Evolutionary conservation across 2,113 vertebrate genomes (phyloP).

Genomic region (Myotis yumanensis): DNA sequence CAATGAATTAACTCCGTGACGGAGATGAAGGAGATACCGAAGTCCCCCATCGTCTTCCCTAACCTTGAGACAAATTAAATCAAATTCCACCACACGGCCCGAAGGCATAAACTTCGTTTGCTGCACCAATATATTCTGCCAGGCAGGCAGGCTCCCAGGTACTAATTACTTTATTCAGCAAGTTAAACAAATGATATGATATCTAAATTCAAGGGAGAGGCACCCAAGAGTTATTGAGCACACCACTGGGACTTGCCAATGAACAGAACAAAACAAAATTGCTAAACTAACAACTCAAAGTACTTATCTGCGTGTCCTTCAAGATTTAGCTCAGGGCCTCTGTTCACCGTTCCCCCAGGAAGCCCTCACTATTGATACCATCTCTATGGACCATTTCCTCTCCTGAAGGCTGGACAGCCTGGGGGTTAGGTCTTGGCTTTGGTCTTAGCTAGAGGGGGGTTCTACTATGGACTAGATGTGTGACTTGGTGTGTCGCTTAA

Average conservation of each 20-base stretch:
- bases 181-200: constrained; percentile 85
- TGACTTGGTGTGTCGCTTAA: neutral
- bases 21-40: constrained; percentile 71
- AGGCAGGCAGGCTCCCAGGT: constrained; percentile 77
- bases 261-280: constrained; percentile 65
- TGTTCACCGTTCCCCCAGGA: neutral
- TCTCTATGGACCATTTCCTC: neutral
- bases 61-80: constrained; percentile 87
- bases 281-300: constrained; percentile 61
- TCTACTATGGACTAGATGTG: neutral
- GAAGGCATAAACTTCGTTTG: constrained; percentile 83
- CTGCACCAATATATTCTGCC: constrained; percentile 80
- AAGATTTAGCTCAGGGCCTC: neutral
- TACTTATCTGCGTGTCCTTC: constrained; percentile 5
- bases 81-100: constrained; percentile 78
- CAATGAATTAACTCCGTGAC: constrained; percentile 73
- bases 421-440: neutral
- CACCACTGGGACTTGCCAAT: constrained; percentile 57
- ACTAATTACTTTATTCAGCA: constrained; percentile 85
- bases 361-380: neutral
- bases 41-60: constrained; percentile 76
- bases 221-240: constrained; percentile 73
- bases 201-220: constrained; percentile 79
- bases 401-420: neutral
- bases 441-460: neutral